phyloP scores from a whole-genome alignment of 2,797 vertebrate genomes.

The Characodon lateralis region DNA sequence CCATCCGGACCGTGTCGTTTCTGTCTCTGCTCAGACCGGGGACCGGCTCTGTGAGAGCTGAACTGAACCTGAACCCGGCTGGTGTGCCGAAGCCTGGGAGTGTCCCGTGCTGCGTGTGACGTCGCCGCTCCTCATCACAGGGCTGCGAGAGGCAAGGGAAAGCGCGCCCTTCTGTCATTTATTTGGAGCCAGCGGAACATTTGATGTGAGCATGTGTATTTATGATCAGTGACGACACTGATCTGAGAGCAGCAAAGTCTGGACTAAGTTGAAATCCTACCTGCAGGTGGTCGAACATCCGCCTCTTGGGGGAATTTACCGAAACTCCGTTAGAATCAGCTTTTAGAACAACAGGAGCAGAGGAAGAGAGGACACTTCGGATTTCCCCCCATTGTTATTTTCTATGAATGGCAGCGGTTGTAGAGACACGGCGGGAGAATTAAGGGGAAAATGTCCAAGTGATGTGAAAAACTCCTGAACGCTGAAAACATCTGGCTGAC shows the following conservation, averaged over 20 bases:
- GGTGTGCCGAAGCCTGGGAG: slow-evolving; percentile 4
- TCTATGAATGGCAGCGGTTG: slow-evolving; percentile 18
- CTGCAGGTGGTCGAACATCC: slow-evolving; percentile 7
- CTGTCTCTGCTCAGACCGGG: not conserved
- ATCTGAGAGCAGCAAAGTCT: not conserved
- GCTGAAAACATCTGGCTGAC: slow-evolving; percentile 38
- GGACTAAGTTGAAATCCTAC: slow-evolving; percentile 15
- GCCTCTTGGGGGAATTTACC: slow-evolving; percentile 8
- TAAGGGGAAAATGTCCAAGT: slow-evolving; percentile 3
- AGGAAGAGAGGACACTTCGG: slow-evolving; percentile 28
- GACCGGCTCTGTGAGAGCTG: not conserved
- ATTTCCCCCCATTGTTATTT: not conserved
- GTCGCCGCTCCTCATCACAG: slow-evolving; percentile 18
- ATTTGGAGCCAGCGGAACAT: not conserved
- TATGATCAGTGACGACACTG: not conserved
- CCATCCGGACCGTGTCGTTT: slow-evolving; percentile 6
- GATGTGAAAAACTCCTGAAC: slow-evolving; percentile 47
- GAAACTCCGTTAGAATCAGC: not conserved
- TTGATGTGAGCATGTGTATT: not conserved
- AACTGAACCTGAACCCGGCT: slow-evolving; percentile 4
- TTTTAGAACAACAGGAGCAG: not conserved
- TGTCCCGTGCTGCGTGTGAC: slow-evolving; percentile 36
- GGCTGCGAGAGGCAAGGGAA: slow-evolving; percentile 21
- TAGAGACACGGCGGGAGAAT: slow-evolving; percentile 12
- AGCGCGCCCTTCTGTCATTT: slow-evolving; percentile 11